Percentiles rank a stretch among this genome's conserved stretches.
Evolutionary conservation across 2,888 invertebrate genomes (phyloP).

Genomic region (Esperia sulphurella): DNA sequence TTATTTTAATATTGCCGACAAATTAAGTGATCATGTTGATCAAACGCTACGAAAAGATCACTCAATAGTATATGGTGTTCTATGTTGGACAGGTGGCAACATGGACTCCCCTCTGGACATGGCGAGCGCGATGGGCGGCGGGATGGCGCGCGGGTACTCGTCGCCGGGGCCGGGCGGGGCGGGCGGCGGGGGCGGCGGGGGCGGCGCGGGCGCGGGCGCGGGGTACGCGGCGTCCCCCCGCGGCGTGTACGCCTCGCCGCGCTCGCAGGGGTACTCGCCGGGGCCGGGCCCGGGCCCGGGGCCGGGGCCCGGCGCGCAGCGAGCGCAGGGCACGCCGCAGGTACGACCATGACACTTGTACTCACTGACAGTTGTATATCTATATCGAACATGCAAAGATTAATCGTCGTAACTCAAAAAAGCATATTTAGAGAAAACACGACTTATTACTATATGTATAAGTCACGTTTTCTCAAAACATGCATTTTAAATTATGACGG

Average conservation of each 20-base stretch:
- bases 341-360: conserved; percentile 12
- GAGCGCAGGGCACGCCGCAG: conserved; percentile 49
- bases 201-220: conserved; percentile 18
- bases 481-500: too few species aligned
- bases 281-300: conserved; percentile 29
- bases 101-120: conserved; percentile 48
- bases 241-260: conserved; percentile 64
- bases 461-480: too few species aligned
- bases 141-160: conserved; percentile 29
- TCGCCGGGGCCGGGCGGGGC: conserved; percentile 22
- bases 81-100: conserved; percentile 13
- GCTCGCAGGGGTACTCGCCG: conserved; percentile 62
- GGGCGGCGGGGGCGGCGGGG: conserved; percentile 16
- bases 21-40: too few species aligned
- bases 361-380: too few species aligned
- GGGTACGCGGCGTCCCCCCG: conserved; percentile 54
- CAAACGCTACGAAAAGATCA: too few species aligned
- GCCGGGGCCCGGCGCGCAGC: neutral
- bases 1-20: too few species aligned
- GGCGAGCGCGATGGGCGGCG: conserved; percentile 20
- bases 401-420: too few species aligned
- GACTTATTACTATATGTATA: too few species aligned
- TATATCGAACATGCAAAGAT: too few species aligned
- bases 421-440: too few species aligned
- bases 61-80: too few species aligned